Evolutionary conservation across 1,140 invertebrate genomes (phyloP).

Genomic region (Drosophila simulans): DNA sequence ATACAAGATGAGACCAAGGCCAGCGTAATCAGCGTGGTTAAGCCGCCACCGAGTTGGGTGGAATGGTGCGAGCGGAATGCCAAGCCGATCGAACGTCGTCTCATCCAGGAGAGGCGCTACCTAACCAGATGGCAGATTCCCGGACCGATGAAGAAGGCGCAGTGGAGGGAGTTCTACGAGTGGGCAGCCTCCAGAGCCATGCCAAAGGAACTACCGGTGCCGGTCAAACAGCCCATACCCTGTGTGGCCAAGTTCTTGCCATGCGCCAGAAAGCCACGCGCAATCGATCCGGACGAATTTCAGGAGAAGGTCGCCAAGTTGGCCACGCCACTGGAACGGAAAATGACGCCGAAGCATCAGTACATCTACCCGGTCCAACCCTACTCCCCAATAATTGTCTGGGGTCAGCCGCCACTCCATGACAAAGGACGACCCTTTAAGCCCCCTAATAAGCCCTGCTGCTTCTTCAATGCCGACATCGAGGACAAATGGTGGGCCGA

Average conservation of each 20-base stretch:
- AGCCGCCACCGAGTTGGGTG: slow-evolving; percentile 42
- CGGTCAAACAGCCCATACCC: slow-evolving; percentile 21
- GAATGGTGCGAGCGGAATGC: slow-evolving; percentile 58
- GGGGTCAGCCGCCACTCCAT: slow-evolving; percentile 53
- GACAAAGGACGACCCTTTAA: slow-evolving; percentile 68
- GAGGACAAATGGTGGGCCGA: slow-evolving; percentile 63
- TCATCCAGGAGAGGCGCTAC: neutral
- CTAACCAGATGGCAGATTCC: slow-evolving; percentile 60
- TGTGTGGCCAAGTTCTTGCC: slow-evolving; percentile 44
- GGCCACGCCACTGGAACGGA: slow-evolving; percentile 47
- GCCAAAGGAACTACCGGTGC: slow-evolving; percentile 17
- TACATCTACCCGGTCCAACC: slow-evolving; percentile 13
- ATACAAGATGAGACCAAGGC: neutral
- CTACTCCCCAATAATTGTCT: slow-evolving; percentile 61
- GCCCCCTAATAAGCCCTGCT: slow-evolving; percentile 38
- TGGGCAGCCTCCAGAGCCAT: slow-evolving; percentile 42
- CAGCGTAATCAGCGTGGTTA: neutral
- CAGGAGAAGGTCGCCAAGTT: slow-evolving; percentile 25
- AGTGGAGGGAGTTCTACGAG: slow-evolving; percentile 52
- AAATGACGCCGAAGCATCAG: slow-evolving; percentile 46
- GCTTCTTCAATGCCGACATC: slow-evolving; percentile 64
- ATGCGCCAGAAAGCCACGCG: slow-evolving; percentile 20
- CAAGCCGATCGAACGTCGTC: slow-evolving; percentile 17
- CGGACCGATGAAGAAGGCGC: slow-evolving; percentile 66
- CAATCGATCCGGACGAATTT: slow-evolving; percentile 12